Evolutionary conservation across 2,797 vertebrate genomes (phyloP).

Genomic region (Etheostoma nigrum): DNA sequence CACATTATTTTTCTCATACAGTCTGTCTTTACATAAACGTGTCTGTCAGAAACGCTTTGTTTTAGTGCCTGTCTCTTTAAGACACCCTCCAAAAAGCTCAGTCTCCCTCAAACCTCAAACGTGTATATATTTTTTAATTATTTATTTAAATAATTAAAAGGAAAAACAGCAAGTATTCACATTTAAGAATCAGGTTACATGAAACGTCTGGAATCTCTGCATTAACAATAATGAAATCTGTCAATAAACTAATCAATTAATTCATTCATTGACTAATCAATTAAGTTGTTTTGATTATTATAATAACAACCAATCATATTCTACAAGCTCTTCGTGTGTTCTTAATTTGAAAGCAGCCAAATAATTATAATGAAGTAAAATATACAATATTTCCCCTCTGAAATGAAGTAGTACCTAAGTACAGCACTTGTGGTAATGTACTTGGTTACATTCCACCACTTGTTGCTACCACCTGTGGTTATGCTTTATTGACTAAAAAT

Average conservation of each 20-base stretch:
- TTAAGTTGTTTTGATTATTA: background rate
- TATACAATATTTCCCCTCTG: background rate
- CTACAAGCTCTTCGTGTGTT: background rate
- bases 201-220: background rate
- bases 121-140: background rate
- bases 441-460: background rate
- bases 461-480: slow-evolving; percentile 15
- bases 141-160: background rate
- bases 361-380: background rate
- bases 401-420: background rate
- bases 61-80: too few species aligned
- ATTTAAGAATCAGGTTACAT: background rate
- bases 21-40: too few species aligned
- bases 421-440: background rate
- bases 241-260: background rate
- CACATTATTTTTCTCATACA: too few species aligned
- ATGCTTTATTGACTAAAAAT: slow-evolving; percentile 26
- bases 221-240: too few species aligned
- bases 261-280: background rate
- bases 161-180: background rate
- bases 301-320: background rate
- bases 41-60: too few species aligned
- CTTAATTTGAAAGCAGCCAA: background rate
- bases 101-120: too few species aligned
- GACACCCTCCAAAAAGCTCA: too few species aligned